Evolutionary conservation across 2,888 invertebrate genomes (phyloP), one percentile per base, ranked within the genome.

Genomic region (Conistra vaccinii): DNA sequence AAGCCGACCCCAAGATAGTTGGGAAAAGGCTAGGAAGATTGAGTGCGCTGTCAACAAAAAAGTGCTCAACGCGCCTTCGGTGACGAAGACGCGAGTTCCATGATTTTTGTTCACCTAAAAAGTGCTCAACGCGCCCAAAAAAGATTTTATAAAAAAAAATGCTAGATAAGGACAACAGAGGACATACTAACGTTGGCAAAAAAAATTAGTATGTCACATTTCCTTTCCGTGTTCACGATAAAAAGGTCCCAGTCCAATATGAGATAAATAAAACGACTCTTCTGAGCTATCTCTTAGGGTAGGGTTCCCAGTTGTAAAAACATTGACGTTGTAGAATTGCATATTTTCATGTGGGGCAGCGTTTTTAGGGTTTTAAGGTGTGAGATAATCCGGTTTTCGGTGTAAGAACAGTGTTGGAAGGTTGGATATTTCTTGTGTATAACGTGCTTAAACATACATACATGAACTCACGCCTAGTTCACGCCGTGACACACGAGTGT

Each of bases 211-310:
- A 68, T 73, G 63, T 55, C 73, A 60, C 61, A 79, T 82, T 73
- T 70, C 65, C 70, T 73, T 71, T 65, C 20, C 51, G 53, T 60
- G 69, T 70, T 60, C 62, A 53, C 48, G 29, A 35, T 26, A 72
- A 83, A 86, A 86, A 72, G 67, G 71, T 65, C 39, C 62, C 70
- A 17, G 70, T 53, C 20, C 32, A 68, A 69, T 80, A 73, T 67
- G 72, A 78, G 67, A 80, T 78, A 84, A 86, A 80, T 78, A 76
- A 73, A 86, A 75, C n/a, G 80, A 57, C 70, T 55, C 66, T 65
- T 45, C 57, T 55, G 69, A 35, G 73, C 73, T 78, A 84, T 78
- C 82, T 73, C 29, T 73, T 45, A 73, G 57, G 69, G 74, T 45
- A 73, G 57, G 69, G 74, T 48, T 62, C 35, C 48, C 12, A 26